These are phyloP conservation scores for Drosophila tropicalis DNA, from an alignment of 1,140 invertebrate genomes.

Conservation along the genomic window DNA sequence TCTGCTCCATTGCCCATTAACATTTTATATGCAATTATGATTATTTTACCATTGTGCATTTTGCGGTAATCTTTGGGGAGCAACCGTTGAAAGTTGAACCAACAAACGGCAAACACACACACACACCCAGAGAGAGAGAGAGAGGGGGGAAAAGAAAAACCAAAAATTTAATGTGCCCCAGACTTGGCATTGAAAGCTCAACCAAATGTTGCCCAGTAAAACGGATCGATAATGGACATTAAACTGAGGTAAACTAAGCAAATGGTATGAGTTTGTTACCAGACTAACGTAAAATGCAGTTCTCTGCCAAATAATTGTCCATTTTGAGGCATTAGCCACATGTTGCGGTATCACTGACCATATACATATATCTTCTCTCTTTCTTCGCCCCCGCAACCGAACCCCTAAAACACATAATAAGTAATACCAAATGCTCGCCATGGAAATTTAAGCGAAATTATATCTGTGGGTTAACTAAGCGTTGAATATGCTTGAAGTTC, in stretches of 20 bases:
- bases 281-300: conserved; percentile 8
- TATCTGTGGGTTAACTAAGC: not conserved
- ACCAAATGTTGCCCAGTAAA: conserved; percentile 13
- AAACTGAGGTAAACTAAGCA: conserved; percentile 5
- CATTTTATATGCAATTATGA: conserved; percentile 82
- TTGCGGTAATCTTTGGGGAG: conserved; percentile 79
- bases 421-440: conserved; percentile 5
- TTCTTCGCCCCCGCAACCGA: no score
- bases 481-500: not conserved
- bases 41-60: conserved; percentile 81
- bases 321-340: conserved; percentile 18
- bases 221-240: conserved; percentile 15
- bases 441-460: not conserved
- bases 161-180: conserved; percentile 62
- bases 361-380: no score
- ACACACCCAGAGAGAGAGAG: not conserved
- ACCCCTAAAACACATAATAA: not conserved
- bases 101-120: conserved; percentile 12
- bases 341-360: conserved; percentile 6
- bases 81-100: conserved; percentile 63
- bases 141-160: not conserved
- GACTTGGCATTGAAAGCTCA: conserved; percentile 41
- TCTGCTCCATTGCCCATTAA: conserved; percentile 76
- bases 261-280: not conserved
- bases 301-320: conserved; percentile 16